Conservation (phyloP, 2,888 invertebrate genomes). For the Heterodera filipjevi region DNA sequence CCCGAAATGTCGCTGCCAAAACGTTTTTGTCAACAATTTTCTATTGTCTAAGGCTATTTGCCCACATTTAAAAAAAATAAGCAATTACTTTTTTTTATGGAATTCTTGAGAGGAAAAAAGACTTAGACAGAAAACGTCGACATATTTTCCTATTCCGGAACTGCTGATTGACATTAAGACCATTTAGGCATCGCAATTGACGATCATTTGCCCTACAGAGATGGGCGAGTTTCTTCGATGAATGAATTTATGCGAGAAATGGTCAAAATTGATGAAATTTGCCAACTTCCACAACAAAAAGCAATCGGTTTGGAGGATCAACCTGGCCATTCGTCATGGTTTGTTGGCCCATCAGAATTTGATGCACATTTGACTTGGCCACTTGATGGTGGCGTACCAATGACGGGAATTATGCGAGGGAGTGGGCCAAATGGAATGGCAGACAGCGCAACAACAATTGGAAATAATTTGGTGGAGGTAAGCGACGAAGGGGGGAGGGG, state of each 20-base stretch:
- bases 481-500: background rate
- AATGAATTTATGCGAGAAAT: conserved; percentile 1
- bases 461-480: background rate
- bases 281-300: background rate
- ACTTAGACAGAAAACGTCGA: too few relatives aligned
- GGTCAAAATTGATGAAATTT: background rate
- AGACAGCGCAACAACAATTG: background rate
- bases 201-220: background rate
- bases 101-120: too few relatives aligned
- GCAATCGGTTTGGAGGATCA: background rate
- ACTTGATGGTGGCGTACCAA: background rate
- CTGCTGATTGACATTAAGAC: too few relatives aligned
- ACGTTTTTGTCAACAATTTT: too few relatives aligned
- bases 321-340: background rate
- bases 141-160: too few relatives aligned
- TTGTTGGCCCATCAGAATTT: background rate
- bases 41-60: too few relatives aligned
- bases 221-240: background rate
- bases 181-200: background rate
- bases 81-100: too few relatives aligned
- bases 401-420: background rate
- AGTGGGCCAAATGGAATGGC: background rate
- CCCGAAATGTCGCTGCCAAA: too few relatives aligned
- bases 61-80: too few relatives aligned
- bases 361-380: background rate